Evolutionary conservation across 2,113 vertebrate species (phyloP), one percentile per base, ranked within the genome.

Genomic region (Brienomyrus longianalis): DNA sequence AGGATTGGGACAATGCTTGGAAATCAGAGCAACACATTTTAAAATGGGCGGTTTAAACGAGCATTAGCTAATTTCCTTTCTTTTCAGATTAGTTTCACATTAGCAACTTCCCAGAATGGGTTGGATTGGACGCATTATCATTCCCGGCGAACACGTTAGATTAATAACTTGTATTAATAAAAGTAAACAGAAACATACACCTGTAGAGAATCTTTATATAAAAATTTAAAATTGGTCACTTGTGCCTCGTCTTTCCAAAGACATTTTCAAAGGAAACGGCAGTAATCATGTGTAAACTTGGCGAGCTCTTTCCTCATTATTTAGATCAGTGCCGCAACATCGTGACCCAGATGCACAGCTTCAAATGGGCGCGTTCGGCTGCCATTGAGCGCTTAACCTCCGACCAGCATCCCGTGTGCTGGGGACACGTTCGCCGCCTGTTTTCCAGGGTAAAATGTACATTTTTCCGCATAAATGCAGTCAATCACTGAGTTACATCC

Each of bases 271-370:
- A 10, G 8, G 2, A 48, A 47, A 48, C 6, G 19, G 11, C 9
- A 21, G 19, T 45, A 47, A 47, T 83, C 35, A n/a, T 17, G 19
- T 21, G 45, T n/a, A 23, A 47, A 84, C 8, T 84, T 48, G n/a
- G 43, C 21, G 1, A 47, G 83, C 45, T 23, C 83, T 43, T 48
- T 47, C 21, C 35, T 47, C 35, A 35, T 23, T 84, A 50, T 48
- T 27, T 19, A 70, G 59, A 48, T 84, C 31, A 23, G 52, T 85
- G 77, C 89, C 89, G 51, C 52, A 83, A 59, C 80, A 84, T 85
- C 52, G 47, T 89, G 89, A 89, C 89, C 89, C 80, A 89, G 77
- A 31, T 89, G 89, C 80, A 89, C 21, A 21, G 54, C 89, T 43
- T 84, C 80, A 62, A 47, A 89, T 50, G 21, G 21, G 15, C 35